Conservation (phyloP, 2,888 invertebrate species). For the Pollenia amentaria region DNA sequence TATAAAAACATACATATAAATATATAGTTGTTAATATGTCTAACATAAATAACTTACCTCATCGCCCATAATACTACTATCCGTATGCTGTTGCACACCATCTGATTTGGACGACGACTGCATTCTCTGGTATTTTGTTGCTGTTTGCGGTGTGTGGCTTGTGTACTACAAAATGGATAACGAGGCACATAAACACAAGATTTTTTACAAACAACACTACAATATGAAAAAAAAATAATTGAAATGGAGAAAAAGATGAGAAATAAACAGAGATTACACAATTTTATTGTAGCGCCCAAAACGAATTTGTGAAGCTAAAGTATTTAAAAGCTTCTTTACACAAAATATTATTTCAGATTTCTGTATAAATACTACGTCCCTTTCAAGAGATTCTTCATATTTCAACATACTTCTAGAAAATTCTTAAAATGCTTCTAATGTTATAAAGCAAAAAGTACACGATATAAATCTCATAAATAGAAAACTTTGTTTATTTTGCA, state of each 20-base stretch:
- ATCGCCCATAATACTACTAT: conserved; percentile 84
- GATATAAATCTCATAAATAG: too few species aligned
- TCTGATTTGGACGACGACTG: conserved; percentile 83
- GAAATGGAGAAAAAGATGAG: conserved; percentile 33
- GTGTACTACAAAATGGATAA: conserved; percentile 77
- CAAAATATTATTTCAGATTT: too few species aligned
- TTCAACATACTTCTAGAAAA: too few species aligned
- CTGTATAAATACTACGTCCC: too few species aligned
- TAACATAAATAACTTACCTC: conserved; percentile 80
- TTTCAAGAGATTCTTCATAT: too few species aligned
- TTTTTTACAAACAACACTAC: not conserved
- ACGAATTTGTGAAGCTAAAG: too few species aligned
- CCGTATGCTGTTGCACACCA: conserved; percentile 82
- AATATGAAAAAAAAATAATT: conserved; percentile 28
- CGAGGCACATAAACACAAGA: not conserved
- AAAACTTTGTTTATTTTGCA: too few species aligned
- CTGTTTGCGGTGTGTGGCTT: conserved; percentile 81
- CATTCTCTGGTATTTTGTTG: conserved; percentile 82
- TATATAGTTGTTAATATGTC: not conserved
- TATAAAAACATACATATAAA: too few species aligned
- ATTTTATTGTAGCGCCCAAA: too few species aligned
- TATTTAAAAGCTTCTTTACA: too few species aligned
- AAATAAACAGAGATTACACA: not conserved
- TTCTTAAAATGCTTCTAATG: too few species aligned
- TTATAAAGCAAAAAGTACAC: too few species aligned